A percentile compares a stretch with the other conserved stretches of the same genome.
Conservation (phyloP, 2,113 vertebrate genomes). For the cattle (Bos taurus) region ARS-UCD2.0 NC_037334.1:101906001-101906500, state of each 20-base stretch:
- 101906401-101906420: neutral
- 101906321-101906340: neutral
- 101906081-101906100: slow-evolving; percentile 13
- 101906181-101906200: neutral
- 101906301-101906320: neutral
- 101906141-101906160: neutral
- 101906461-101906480: slow-evolving; percentile 23
- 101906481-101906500: neutral
- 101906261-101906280: neutral
- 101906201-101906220: neutral
- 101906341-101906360: neutral
- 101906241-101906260: neutral
- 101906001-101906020: neutral
- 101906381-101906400: neutral
- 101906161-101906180: neutral
- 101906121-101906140: neutral
- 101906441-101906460: neutral
- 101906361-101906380: neutral
- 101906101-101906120: neutral
- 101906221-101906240: neutral
- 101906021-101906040: neutral
- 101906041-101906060: rapidly evolving
- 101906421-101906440: neutral
- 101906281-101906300: neutral
- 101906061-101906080: neutral